Conservation (phyloP, 2,888 invertebrate genomes). For the Deilephila porcellus region DNA sequence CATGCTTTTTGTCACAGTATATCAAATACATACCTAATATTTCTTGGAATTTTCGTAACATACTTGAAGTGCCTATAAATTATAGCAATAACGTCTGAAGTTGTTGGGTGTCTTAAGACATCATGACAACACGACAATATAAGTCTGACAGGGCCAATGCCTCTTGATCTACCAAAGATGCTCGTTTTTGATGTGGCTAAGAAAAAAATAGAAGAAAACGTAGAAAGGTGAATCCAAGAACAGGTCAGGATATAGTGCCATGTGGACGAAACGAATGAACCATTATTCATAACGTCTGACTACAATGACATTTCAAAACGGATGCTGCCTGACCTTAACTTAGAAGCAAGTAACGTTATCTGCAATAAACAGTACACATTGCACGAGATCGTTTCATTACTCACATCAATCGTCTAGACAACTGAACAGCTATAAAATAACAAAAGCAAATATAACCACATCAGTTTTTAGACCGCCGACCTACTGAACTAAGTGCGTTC, state of each 20-base stretch:
- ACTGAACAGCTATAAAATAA: conserved; percentile 5
- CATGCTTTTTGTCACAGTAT: neutral
- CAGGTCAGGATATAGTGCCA: no score
- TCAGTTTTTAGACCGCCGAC: neutral
- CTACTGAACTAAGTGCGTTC: conserved; percentile 1
- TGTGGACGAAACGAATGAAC: no score
- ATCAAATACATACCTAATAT: neutral
- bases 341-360: conserved; percentile 10
- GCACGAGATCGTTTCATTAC: neutral
- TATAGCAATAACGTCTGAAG: no score
- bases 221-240: no score
- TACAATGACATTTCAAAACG: neutral
- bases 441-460: neutral
- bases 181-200: no score
- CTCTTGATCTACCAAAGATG: no score
- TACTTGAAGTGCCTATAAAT: no score
- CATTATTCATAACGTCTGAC: neutral
- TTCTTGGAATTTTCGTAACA: no score
- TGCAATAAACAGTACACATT: neutral
- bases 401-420: conserved; percentile 7
- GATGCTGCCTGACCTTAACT: conserved; percentile 31
- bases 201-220: no score
- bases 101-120: no score
- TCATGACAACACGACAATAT: no score
- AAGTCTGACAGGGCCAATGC: no score